Conservation (phyloP, 2,113 vertebrate species). For the Ictalurus punctatus region DNA sequence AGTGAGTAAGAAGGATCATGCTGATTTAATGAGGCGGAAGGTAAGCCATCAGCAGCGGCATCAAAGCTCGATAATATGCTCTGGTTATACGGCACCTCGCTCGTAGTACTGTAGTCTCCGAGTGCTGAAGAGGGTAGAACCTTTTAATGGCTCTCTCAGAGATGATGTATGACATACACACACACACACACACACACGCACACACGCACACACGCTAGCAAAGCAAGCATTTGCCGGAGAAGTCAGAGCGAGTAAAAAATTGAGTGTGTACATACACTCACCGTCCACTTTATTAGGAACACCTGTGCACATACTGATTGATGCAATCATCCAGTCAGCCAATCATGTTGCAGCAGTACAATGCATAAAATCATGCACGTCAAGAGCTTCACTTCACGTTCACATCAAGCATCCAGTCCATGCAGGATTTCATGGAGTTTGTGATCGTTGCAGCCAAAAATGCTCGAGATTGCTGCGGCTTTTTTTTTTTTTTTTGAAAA, state of each 20-base stretch:
- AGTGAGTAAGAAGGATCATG: conserved; percentile 14
- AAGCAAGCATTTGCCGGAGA: not conserved
- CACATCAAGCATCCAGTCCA: not conserved
- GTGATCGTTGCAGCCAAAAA: too few relatives aligned
- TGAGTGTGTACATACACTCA: not conserved
- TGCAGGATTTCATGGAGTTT: too few relatives aligned
- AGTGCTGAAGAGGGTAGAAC: conserved; percentile 61
- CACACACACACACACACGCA: not conserved
- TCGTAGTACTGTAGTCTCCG: conserved; percentile 50
- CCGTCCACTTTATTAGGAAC: not conserved
- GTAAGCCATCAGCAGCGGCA: conserved; percentile 28
- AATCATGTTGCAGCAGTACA: not conserved
- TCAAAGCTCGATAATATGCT: conserved; percentile 41
- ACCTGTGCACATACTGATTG: not conserved
- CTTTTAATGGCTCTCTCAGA: conserved; percentile 60
- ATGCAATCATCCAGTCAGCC: not conserved
- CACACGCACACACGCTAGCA: not conserved
- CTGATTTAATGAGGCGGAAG: conserved; percentile 50
- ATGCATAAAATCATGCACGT: not conserved
- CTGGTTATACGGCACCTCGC: conserved; percentile 56
- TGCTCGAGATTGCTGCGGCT: too few relatives aligned
- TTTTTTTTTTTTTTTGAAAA: too few relatives aligned
- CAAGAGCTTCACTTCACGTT: not conserved
- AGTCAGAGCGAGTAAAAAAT: not conserved
- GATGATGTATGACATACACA: conserved; percentile 35